Base-by-base conservation (phyloP, 1,140 invertebrate genomes). In the Phenacoccus solenopsis region DNA sequence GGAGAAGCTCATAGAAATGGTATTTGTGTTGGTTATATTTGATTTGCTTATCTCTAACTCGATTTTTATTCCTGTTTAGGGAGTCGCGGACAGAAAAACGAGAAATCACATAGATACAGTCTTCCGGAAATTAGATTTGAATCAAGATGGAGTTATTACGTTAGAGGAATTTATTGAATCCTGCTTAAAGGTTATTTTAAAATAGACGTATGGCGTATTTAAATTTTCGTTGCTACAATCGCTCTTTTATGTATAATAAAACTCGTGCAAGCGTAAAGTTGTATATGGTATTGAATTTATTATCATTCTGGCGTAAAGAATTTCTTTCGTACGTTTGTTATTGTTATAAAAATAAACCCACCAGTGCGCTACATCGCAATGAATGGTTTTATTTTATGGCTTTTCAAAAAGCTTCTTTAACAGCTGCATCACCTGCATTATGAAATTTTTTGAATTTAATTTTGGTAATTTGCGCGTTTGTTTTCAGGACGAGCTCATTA, bases 91-190 rank as follows among this genome's bases (percentile, higher is more conserved):
- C 72, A 83, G 88, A 49, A 90, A 90, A 78, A 88, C 88, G 25
- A 84, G 87, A 75, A 90, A 92, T 76, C 82, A 88, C 80, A 85
- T 91, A 69, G 90, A 93, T 76, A 82, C 88, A 73, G 90, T 92
- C 57, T 93, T 93, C 81, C 86, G 90, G 79, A 95, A 95, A 82
- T 84, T 96, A 76, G 94, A 96, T 78, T 82, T 94, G 71, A 96
- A 96, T 82, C 88, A 93, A 79, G 93, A 96, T 78, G 94, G 93
- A 69, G 91, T 96, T 69, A 94, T 96, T 77, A 95, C 94, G 71
- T 92, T 95, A 80, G 93, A 96, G 81, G 93, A 97, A 82, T 97
- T 97, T 79, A 90, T 96, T 77, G 93, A 96, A 81, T 93, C 92
- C 73, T 97, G 94, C 80, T 84, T 94, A 73, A 94, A 93, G 81